A percentile compares a stretch with the other conserved stretches of the same genome.
Evolutionary conservation across 2,113 vertebrate genomes (phyloP).

Genomic region (Ploceus nigricollis): DNA sequence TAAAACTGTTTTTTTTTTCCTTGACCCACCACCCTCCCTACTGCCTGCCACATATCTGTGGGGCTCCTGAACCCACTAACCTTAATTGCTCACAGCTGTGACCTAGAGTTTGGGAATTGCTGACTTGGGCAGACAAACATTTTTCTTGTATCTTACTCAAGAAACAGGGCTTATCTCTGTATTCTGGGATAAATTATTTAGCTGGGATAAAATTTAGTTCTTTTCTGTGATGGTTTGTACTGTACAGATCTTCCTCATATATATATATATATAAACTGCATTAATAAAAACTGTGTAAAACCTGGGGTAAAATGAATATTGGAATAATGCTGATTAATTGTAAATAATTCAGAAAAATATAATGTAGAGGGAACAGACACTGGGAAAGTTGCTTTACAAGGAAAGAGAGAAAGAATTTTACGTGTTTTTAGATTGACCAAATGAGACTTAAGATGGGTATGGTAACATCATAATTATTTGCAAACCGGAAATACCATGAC

Average conservation of each 20-base stretch:
- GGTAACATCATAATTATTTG: conserved; percentile 10
- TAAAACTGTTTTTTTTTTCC: neutral
- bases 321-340: neutral
- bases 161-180: neutral
- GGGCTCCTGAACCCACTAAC: neutral
- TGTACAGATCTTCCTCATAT: neutral
- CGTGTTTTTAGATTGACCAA: neutral
- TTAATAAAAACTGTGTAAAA: neutral
- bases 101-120: neutral
- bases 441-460: neutral
- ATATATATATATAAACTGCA: no score
- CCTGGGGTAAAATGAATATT: neutral
- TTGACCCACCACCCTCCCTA: neutral
- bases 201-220: neutral
- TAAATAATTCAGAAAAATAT: neutral
- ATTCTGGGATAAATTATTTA: neutral
- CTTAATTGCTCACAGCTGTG: neutral
- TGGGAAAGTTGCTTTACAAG: neutral
- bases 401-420: neutral
- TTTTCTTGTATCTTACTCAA: neutral
- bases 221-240: neutral
- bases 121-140: neutral
- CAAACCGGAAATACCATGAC: conserved; percentile 12
- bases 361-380: neutral
- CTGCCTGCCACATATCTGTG: neutral